A percentile compares a stretch with the other conserved stretches of the same genome.
Conservation (phyloP, 2,888 invertebrate species). For the Phanerotoma sp. region DNA sequence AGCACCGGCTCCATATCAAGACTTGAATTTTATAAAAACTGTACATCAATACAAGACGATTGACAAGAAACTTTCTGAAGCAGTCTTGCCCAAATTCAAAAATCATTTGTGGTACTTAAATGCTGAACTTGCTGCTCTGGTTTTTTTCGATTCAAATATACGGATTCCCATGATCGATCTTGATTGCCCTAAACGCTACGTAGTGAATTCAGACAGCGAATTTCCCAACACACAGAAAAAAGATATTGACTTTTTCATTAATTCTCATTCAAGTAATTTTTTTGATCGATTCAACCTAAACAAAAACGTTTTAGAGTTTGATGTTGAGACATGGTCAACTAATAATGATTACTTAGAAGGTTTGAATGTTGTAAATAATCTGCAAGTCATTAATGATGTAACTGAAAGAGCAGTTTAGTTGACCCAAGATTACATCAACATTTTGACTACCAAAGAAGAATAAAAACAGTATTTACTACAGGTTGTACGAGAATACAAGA, state of each 20-base stretch:
- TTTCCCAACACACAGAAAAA: not conserved
- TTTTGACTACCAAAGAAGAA: slow-evolving; percentile 15
- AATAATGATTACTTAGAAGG: slow-evolving; percentile 10
- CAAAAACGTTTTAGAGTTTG: slow-evolving; percentile 5
- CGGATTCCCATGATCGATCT: no score
- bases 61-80: no score
- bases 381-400: slow-evolving; percentile 17
- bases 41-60: no score
- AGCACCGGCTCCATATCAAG: no score
- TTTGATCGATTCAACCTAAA: slow-evolving; percentile 14
- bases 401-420: slow-evolving; percentile 23
- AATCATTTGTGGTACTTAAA: no score
- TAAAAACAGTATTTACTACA: slow-evolving; percentile 22
- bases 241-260: slow-evolving; percentile 17
- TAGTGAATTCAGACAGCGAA: not conserved
- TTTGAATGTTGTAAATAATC: slow-evolving; percentile 7
- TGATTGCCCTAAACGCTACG: no score
- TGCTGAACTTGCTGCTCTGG: no score
- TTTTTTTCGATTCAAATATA: no score
- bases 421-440: slow-evolving; percentile 17
- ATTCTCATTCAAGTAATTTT: slow-evolving; percentile 8
- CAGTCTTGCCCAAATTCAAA: no score
- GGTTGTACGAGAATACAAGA: slow-evolving; percentile 16
- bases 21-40: no score
- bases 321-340: slow-evolving; percentile 7